These are phyloP conservation scores for Recurvirostra avosetta DNA, from an alignment of 2,113 vertebrate species.

Conservation along the genomic window DNA sequence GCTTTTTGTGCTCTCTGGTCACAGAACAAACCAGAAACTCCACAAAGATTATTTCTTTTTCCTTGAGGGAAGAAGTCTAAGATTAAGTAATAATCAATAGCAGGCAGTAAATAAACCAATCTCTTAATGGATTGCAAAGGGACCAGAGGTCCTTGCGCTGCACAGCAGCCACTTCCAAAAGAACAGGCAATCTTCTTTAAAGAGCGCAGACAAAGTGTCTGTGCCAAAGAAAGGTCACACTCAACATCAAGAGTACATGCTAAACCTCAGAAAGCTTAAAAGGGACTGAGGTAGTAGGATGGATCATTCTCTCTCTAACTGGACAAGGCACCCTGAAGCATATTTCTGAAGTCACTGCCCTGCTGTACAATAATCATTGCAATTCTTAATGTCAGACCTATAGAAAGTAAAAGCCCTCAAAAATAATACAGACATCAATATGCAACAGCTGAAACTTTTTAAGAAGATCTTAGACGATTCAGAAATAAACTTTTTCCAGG, in stretches of 20 bases:
- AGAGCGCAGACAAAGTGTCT: not conserved
- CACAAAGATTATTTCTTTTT: not conserved
- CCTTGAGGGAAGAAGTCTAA: not conserved
- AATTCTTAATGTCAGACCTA: not conserved
- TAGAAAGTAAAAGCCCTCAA: not conserved
- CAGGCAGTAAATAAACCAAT: conserved; percentile 24
- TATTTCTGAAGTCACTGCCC: not conserved
- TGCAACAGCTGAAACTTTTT: not conserved
- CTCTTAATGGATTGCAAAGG: not conserved
- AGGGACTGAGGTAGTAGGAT: not conserved
- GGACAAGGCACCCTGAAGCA: not conserved
- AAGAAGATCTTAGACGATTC: not conserved
- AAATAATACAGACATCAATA: not conserved
- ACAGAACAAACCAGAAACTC: not conserved
- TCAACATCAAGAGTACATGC: not conserved
- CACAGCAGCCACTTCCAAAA: not conserved
- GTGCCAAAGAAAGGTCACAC: not conserved
- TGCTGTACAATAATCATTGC: not conserved
- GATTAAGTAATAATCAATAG: conserved; percentile 50
- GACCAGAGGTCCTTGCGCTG: not conserved
- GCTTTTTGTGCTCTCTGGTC: not conserved
- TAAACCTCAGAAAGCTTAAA: not conserved
- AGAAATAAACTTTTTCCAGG: not conserved
- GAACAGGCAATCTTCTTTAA: not conserved
- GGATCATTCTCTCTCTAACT: not conserved